Base-by-base conservation (phyloP, 1,140 invertebrate genomes). In the Heterodera carotae region DNA sequence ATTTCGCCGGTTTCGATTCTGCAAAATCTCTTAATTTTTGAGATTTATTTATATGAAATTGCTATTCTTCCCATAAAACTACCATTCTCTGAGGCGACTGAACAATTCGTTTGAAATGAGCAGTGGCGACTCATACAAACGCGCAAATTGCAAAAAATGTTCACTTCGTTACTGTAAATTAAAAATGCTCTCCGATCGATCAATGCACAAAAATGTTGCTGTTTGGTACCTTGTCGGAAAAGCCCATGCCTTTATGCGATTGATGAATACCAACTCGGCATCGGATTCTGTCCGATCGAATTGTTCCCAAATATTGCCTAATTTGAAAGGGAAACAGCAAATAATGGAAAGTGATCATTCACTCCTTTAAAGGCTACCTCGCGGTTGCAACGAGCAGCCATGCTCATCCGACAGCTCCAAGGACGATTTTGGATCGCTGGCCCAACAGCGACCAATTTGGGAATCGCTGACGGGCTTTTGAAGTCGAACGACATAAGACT, bases 241-340 rank as follows among this genome's bases (percentile, higher is more conserved):
- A 62, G 85, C 86, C 85, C 85, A 86, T 6, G 85, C 86, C 68
- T 86, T 87, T n/a, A 86, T 86, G 15, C 80, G 62, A 62, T 86
- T 86, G 39, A 83, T 75, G 72, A 86, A 87, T 12, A 86, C 74
- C 15, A 81, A 76, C 33, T 82, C 83, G 1, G 81, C 67, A 2
- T 73, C 62, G 22, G 60, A 81, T 34, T 83, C 75, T 39, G 77
- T 39, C 33, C 77, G 72, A 31, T 87, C 85, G 76, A 86, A 86
- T 53, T 83, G 73, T 25, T 77, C 79, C 85, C 85, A 86, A 66
- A 86, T 85, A 27, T 86, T 80, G 4, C 81, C 81, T 75, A 27
- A 62, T n/a, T n/a, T n/a, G n/a, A n/a, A n/a, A n/a, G n/a, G 59
- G n/a, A 31, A 31, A 31, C 62, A 29, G 62, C 22, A 34, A 66